phyloP scores from a whole-genome alignment of 2,797 vertebrate species.

The Hapalemur alaotrensis region DNA sequence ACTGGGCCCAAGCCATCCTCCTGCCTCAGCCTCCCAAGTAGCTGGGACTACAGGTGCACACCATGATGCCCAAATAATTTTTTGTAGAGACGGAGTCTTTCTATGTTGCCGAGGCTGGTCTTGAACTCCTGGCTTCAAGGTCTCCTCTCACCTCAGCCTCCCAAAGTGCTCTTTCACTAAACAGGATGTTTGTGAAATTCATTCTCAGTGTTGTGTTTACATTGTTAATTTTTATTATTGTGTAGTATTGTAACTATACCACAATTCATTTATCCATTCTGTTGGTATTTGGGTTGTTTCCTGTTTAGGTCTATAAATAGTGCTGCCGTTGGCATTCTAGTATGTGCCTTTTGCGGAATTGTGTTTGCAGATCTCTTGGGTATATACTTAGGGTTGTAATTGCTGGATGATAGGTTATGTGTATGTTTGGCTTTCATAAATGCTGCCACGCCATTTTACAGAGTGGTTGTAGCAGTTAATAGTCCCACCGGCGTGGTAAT shows the following conservation, averaged over 20 bases:
- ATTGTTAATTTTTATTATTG: not conserved
- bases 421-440: not conserved
- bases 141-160: not conserved
- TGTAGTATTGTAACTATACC: not conserved
- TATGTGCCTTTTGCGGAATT: not conserved
- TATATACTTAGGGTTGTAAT: accelerated
- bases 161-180: not conserved
- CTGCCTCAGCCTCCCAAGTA: not conserved
- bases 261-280: not conserved
- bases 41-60: not conserved
- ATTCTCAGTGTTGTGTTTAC: not conserved
- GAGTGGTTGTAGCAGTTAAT: not conserved
- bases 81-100: not conserved
- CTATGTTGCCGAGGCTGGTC: not conserved
- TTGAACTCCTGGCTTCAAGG: not conserved
- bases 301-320: not conserved
- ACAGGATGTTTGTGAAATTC: not conserved
- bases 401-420: accelerated
- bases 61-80: not conserved
- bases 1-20: not conserved
- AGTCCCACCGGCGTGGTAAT: not conserved
- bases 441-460: not conserved
- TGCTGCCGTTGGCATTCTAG: not conserved
- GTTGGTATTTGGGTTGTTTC: not conserved
- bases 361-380: not conserved